Base-by-base conservation (phyloP, 2,113 vertebrate genomes). In the Peromyscus maniculatus region DNA sequence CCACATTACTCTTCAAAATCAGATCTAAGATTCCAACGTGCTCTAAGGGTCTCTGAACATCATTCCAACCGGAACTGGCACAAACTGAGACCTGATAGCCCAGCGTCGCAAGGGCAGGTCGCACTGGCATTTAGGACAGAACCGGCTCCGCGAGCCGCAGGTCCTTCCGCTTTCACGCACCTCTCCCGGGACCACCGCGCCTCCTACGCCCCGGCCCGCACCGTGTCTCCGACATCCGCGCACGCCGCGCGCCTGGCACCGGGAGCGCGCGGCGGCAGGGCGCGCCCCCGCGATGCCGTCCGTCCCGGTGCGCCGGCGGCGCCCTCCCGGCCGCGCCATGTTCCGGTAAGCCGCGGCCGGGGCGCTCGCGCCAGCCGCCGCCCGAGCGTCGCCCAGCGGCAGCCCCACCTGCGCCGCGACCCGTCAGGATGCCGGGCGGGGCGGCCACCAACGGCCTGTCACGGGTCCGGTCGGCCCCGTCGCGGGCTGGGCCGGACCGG, bases 271-370 rank as follows among this genome's bases (percentile, higher is more conserved):
- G 19, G 33, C 49, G 46, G 6, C 80, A 4, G 16, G 94, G 91
- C 96, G 86, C 92, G 91, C 86, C 93, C 62, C 78, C 77, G 72
- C 69, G 80, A 77, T 12, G 59, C 39, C 79, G 82, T 46, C 93
- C 52, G 90, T 10, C 93, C 4, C 22, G 87, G 92, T 87, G 77
- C 93, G 82, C 91, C 71, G 33, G 24, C 89, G 66, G 75, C 79
- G 92, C 83, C 92, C 92, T 64, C 84, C 91, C 22, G 59, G 87
- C 97, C 97, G 93, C 97, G 97, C 97, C 97, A 98, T 98, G 94
- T 98, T 98, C 96, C 97, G 89, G 95, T 86, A 87, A 75, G 52
- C 49, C 28, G 62, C 66, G 49, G 72, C 17, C 46, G 26, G 21
- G 21, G 22, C 36, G 64, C 62, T 69, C 87, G 79, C 69, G 39